Conservation (phyloP, 2,113 vertebrate genomes). For the Sciurus niger region DNA sequence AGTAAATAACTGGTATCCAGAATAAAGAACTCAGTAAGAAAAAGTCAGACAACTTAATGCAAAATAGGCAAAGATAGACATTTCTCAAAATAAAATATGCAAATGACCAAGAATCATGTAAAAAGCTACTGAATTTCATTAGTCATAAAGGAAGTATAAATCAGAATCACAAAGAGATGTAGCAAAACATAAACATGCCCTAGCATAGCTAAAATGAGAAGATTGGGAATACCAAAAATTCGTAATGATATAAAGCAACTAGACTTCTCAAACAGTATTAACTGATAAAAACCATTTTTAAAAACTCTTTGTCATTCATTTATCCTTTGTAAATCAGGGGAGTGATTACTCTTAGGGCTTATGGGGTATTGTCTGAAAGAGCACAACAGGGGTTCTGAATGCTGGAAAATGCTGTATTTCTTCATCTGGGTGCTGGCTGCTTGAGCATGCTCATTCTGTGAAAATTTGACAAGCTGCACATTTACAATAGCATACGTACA, state of each 20-base stretch:
- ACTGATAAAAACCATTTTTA: not conserved
- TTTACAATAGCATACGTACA: not conserved
- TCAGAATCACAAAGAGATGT: not conserved
- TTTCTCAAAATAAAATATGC: not conserved
- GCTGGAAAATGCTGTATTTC: not conserved
- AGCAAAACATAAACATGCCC: not conserved
- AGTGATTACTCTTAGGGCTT: not conserved
- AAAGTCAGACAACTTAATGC: not conserved
- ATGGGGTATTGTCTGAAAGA: not conserved
- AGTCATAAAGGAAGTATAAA: not conserved
- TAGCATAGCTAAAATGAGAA: not conserved
- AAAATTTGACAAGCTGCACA: not conserved
- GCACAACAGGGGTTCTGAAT: fast-evolving
- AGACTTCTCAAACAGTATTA: not conserved
- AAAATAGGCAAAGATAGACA: not conserved
- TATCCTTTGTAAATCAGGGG: not conserved
- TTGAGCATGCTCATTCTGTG: not conserved
- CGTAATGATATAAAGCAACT: not conserved
- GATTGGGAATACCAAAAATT: not conserved
- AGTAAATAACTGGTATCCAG: not conserved
- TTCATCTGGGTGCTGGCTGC: not conserved
- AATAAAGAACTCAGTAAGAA: not conserved
- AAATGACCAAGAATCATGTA: not conserved
- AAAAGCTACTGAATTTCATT: not conserved
- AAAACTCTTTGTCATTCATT: not conserved